phyloP scores from a whole-genome alignment of 2,888 invertebrate genomes.

The Drosophila silvestris region DNA sequence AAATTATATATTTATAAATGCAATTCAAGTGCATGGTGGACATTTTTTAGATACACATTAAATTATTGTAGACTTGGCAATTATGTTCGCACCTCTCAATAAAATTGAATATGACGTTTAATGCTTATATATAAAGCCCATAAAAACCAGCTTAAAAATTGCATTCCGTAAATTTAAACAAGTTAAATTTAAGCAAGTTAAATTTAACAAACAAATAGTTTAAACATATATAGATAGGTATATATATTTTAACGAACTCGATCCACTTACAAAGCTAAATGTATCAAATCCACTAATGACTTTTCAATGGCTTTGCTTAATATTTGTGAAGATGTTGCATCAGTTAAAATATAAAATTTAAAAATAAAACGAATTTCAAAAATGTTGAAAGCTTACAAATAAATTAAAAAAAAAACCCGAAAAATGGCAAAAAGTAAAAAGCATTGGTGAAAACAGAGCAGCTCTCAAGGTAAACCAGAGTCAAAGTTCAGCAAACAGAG shows the following conservation, averaged over 20 bases:
- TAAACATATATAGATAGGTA: background rate
- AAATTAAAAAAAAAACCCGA: slow-evolving; percentile 1
- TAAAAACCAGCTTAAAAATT: background rate
- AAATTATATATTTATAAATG: background rate
- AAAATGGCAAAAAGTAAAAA: slow-evolving; percentile 15
- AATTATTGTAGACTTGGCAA: background rate
- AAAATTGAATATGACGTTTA: background rate
- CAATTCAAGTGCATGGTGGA: background rate
- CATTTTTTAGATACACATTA: background rate
- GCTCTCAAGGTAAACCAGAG: slow-evolving; percentile 59
- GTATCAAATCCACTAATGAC: background rate
- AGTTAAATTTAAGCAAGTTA: background rate
- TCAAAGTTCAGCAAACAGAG: slow-evolving; percentile 52
- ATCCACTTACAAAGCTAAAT: background rate
- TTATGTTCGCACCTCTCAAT: background rate
- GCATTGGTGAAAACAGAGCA: slow-evolving; percentile 11
- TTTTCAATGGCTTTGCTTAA: slow-evolving; percentile 10
- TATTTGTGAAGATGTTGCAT: slow-evolving; percentile 3
- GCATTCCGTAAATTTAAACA: background rate
- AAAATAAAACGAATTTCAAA: slow-evolving; percentile 19
- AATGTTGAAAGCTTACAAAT: slow-evolving; percentile 1
- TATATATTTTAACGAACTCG: background rate
- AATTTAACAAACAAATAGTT: background rate
- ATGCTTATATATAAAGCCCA: background rate
- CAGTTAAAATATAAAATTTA: slow-evolving; percentile 7